Conservation (phyloP, 2,797 vertebrate genomes). For the Oreonectes daqikongensis region DNA sequence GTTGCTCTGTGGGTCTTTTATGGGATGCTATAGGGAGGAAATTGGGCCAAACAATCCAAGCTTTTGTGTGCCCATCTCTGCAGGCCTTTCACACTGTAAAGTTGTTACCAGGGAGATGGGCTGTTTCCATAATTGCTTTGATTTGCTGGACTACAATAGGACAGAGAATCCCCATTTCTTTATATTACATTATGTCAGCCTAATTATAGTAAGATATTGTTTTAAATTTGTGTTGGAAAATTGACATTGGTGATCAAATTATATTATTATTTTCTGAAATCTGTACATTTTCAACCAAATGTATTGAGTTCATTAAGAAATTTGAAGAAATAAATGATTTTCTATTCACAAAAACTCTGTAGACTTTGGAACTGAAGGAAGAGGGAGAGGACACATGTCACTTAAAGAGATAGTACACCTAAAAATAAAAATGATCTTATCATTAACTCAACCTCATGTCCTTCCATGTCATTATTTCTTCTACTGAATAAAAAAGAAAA, state of each 20-base stretch:
- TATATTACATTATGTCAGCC: background rate
- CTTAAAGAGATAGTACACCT: too few species aligned
- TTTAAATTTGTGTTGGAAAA: background rate
- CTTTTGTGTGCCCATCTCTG: conserved; percentile 70
- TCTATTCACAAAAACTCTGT: too few species aligned
- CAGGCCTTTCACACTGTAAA: conserved; percentile 62
- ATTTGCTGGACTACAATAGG: conserved; percentile 34
- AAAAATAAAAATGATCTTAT: too few species aligned
- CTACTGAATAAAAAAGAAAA: too few species aligned
- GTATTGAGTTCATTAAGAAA: too few species aligned
- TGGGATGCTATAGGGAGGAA: conserved; percentile 69
- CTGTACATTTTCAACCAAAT: background rate
- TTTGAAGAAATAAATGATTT: too few species aligned
- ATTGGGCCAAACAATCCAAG: conserved; percentile 71
- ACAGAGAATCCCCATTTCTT: background rate
- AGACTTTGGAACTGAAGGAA: too few species aligned
- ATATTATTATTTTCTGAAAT: background rate
- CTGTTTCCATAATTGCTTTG: conserved; percentile 55
- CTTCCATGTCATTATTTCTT: too few species aligned
- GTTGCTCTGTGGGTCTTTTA: conserved; percentile 71
- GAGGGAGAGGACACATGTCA: too few species aligned
- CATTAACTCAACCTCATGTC: too few species aligned
- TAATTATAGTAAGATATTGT: background rate
- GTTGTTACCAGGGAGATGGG: conserved; percentile 66
- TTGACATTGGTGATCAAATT: background rate